Evolutionary conservation across 2,797 vertebrate species (phyloP).

Genomic region (Helarctos malayanus): DNA sequence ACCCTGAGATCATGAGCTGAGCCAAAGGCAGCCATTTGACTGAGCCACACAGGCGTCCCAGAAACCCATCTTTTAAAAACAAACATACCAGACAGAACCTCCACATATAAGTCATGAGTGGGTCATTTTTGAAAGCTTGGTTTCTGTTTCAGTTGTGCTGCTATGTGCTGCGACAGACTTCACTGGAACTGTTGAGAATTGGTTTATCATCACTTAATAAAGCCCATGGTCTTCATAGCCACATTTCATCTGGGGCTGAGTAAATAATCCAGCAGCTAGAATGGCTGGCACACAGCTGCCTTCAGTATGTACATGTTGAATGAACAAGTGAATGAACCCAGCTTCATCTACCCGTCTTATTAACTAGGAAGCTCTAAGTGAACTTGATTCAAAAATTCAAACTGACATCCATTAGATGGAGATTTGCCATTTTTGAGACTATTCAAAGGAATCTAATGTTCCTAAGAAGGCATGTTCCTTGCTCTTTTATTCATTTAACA

Average conservation of each 20-base stretch:
- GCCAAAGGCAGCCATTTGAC: neutral
- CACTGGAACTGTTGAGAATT: neutral
- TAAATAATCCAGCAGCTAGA: neutral
- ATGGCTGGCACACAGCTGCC: neutral
- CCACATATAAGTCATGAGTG: neutral
- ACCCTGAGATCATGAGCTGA: neutral
- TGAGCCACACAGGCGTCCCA: neutral
- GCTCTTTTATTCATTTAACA: neutral
- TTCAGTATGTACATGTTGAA: neutral
- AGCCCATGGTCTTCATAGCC: neutral
- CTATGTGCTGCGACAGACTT: neutral
- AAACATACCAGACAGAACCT: neutral
- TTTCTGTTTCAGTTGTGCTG: neutral
- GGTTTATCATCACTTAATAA: neutral
- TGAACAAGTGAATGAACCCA: neutral
- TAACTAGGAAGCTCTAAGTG: neutral
- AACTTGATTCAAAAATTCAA: conserved; percentile 19
- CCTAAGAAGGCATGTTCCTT: neutral
- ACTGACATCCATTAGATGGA: neutral
- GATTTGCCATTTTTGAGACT: neutral
- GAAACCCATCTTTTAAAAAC: neutral
- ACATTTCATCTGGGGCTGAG: neutral
- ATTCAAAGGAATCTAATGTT: neutral
- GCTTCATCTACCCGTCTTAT: neutral
- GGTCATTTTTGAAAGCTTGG: neutral